phyloP scores from a whole-genome alignment of 2,888 invertebrate genomes.

The Leistus spinibarbis region DNA sequence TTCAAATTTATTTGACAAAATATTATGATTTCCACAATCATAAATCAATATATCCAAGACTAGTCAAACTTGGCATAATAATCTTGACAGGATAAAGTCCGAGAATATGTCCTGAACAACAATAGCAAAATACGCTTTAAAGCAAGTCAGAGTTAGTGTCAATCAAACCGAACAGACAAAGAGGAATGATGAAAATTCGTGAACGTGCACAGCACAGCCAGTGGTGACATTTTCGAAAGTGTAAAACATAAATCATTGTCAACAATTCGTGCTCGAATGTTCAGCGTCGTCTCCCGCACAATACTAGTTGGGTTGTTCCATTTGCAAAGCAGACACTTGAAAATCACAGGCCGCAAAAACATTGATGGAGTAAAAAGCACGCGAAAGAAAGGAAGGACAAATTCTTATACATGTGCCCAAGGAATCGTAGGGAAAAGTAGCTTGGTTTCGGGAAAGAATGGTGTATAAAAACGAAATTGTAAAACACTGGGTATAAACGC shows the following conservation, averaged over 20 bases:
- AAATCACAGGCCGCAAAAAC: slow-evolving; percentile 26
- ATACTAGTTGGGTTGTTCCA: slow-evolving; percentile 1
- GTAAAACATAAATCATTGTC: slow-evolving; percentile 36
- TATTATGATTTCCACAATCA: background rate
- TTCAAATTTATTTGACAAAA: no score
- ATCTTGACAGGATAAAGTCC: background rate
- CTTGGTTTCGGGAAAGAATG: no score
- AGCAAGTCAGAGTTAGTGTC: background rate
- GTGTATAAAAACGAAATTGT: no score
- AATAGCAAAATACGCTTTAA: background rate
- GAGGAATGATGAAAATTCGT: background rate
- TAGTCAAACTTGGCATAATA: background rate
- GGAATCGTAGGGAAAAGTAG: background rate
- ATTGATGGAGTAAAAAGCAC: background rate
- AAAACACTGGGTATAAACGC: no score
- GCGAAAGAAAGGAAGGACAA: background rate
- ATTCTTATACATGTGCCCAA: background rate
- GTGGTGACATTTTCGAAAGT: slow-evolving; percentile 29
- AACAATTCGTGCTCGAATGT: slow-evolving; percentile 16
- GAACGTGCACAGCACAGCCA: background rate
- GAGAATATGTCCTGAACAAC: background rate
- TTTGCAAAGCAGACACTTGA: slow-evolving; percentile 23
- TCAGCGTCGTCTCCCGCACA: slow-evolving; percentile 3
- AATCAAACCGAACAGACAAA: background rate
- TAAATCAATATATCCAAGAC: background rate